A percentile compares a stretch with the other conserved stretches of the same genome.
Evolutionary conservation across 2,113 vertebrate species (phyloP).

Genomic region (Recurvirostra avosetta): DNA sequence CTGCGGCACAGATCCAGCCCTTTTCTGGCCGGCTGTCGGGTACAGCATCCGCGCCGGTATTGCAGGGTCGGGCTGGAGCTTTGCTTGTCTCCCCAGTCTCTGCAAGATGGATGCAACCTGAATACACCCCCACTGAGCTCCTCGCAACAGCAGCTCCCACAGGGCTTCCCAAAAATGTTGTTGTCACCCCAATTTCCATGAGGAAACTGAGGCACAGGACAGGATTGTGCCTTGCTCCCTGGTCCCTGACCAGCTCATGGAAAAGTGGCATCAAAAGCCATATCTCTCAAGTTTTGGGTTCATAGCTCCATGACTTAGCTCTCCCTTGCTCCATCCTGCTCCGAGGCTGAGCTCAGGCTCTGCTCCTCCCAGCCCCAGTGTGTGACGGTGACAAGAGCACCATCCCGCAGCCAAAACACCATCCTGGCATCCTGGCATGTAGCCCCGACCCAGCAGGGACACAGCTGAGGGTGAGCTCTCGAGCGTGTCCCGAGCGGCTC

Average conservation of each 20-base stretch:
- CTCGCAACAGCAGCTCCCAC: fast-evolving
- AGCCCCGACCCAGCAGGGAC: not conserved
- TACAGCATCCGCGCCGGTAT: fast-evolving
- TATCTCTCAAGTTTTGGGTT: not conserved
- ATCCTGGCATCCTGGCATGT: fast-evolving
- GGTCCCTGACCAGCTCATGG: not conserved
- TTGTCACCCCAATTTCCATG: fast-evolving
- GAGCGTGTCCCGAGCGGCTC: fast-evolving
- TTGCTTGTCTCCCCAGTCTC: not conserved
- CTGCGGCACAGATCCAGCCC: fast-evolving
- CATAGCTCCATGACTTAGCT: not conserved
- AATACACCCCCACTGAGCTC: fast-evolving
- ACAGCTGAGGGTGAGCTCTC: fast-evolving
- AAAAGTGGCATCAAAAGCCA: not conserved
- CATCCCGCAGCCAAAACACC: not conserved
- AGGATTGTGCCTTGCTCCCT: not conserved
- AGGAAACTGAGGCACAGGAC: not conserved
- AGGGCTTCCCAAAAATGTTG: not conserved
- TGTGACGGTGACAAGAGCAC: not conserved
- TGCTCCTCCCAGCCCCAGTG: not conserved
- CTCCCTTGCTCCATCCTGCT: not conserved
- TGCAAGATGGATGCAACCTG: not conserved
- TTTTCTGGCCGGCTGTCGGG: fast-evolving
- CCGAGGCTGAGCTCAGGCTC: not conserved
- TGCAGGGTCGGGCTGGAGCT: not conserved